phyloP scores from a whole-genome alignment of 2,113 vertebrate species.

The Pionites leucogaster region DNA sequence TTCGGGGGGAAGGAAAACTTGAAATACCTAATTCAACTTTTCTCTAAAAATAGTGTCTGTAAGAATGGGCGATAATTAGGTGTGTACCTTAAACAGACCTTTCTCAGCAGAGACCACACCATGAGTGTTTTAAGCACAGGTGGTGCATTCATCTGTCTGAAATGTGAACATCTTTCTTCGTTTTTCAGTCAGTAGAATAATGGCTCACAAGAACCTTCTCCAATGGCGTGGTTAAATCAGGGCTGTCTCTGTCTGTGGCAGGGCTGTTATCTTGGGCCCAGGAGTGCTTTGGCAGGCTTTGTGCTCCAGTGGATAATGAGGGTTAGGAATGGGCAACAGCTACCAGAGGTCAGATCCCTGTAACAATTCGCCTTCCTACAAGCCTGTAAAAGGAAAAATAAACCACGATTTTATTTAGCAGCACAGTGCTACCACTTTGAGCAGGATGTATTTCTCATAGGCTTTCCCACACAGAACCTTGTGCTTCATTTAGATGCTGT shows the following conservation, averaged over 20 bases:
- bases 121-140: background rate
- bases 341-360: background rate
- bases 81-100: background rate
- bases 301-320: background rate
- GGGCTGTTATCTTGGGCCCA: background rate
- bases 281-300: background rate
- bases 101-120: background rate
- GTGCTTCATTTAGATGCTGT: rapidly evolving
- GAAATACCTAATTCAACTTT: background rate
- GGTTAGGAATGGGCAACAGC: background rate
- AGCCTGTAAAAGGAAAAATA: background rate
- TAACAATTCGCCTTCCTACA: background rate
- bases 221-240: background rate
- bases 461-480: background rate
- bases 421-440: background rate
- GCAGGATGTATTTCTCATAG: background rate
- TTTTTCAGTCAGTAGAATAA: background rate
- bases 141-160: background rate
- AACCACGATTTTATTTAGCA: background rate
- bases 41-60: background rate
- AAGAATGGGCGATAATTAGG: background rate
- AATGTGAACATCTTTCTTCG: background rate
- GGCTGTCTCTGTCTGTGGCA: background rate
- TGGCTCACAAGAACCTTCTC: background rate
- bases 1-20: background rate